Conservation (phyloP, 2,888 invertebrate genomes). For the Barypeithes pellucidus region DNA sequence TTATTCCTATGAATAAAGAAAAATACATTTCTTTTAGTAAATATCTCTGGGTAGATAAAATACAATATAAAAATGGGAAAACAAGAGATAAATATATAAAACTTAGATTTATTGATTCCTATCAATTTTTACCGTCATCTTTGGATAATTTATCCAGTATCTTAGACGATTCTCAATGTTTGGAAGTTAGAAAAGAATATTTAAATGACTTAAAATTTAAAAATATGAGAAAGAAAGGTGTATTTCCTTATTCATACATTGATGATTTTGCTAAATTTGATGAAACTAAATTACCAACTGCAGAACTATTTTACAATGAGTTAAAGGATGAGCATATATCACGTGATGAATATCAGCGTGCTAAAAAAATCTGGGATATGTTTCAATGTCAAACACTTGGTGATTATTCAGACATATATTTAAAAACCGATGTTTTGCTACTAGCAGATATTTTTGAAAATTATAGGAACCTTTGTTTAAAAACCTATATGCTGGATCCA, state of each 20-base stretch:
- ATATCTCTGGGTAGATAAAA: background rate
- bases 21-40: background rate
- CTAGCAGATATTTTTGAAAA: background rate
- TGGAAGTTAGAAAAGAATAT: background rate
- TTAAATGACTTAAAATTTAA: background rate
- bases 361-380: slow-evolving; percentile 36
- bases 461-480: too few relatives aligned
- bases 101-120: background rate
- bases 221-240: background rate
- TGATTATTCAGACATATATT: slow-evolving; percentile 1
- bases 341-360: slow-evolving; percentile 3
- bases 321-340: background rate
- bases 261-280: background rate
- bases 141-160: background rate
- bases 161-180: background rate
- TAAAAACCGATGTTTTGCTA: too few relatives aligned
- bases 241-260: background rate
- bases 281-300: background rate
- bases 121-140: background rate
- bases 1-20: background rate
- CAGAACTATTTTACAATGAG: background rate
- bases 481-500: slow-evolving; percentile 59
- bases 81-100: too few relatives aligned
- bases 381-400: slow-evolving; percentile 36
- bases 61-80: background rate